Evolutionary conservation across 1,140 invertebrate genomes (phyloP), one percentile per base, ranked within the genome.

Genomic region (Scaptomyza montana): DNA sequence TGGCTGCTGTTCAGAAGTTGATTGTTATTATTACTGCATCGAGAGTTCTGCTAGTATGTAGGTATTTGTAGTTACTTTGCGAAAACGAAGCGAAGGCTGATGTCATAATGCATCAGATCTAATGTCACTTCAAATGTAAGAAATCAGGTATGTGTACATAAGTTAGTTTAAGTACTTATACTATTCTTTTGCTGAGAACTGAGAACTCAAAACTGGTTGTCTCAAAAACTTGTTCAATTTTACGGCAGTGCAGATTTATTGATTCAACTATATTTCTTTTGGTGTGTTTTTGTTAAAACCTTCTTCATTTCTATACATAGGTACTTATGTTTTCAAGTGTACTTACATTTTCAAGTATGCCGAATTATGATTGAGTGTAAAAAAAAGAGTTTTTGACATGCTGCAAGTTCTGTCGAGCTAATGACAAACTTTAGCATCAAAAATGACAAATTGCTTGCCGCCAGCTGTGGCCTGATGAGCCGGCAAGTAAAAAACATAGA

Each of bases 371-470:
- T 30, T 39, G 36, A 39, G 36, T 39, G 36, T 9, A 10, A 12
- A 43, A 43, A 43, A n/a, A n/a, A 12, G 39, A 43, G 39, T 43
- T 12, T 12, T 43, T 43, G 39, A 43, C 33, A 3, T 9, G 30
- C 53, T 33, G 21, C 25, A 21, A 13, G 12, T 30, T 43, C 10
- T 55, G 13, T 16, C 8, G 41, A 55, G 62, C 74, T 78, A 78
- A 78, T 78, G 76, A 78, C 75, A 74, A 28, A 39, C 66, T 45
- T 65, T 46, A 55, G 36, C 68, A 73, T 53, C 36, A 12, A 41
- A 56, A 67, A 78, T 78, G 76, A 78, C 76, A 78, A 78, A 78
- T 78, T 78, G 76, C 77, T 59, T 47, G 25, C 36, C n/a, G 54
- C 25, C 28, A 39, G n/a, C 6, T 19, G 47, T 33, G 30, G 4